Evolutionary conservation across 2,797 vertebrate genomes (phyloP).

Genomic region (Neosilurus hyrtlii): DNA sequence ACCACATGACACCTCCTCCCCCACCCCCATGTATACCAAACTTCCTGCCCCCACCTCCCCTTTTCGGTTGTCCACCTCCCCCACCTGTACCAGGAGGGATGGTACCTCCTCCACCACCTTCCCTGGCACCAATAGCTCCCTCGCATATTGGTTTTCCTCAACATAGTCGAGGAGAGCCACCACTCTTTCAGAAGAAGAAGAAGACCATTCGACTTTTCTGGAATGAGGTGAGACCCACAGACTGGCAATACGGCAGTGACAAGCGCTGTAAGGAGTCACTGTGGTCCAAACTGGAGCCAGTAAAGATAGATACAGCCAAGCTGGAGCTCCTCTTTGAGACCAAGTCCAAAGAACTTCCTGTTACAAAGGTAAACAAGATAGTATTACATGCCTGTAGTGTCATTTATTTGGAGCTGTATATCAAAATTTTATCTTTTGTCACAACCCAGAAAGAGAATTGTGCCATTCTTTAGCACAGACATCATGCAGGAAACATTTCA

Average conservation of each 20-base stretch:
- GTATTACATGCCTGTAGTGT: constrained; percentile 2
- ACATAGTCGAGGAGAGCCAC: constrained; percentile 80
- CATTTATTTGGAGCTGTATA: not conserved
- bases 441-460: not conserved
- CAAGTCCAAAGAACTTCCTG: constrained; percentile 95
- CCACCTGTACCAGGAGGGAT: constrained; percentile 81
- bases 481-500: constrained; percentile 6
- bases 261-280: constrained; percentile 88
- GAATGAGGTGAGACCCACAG: constrained; percentile 92
- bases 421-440: not conserved
- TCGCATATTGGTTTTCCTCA: constrained; percentile 82
- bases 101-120: constrained; percentile 85
- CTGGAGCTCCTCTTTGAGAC: constrained; percentile 98
- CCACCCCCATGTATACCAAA: constrained; percentile 75
- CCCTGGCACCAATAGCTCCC: constrained; percentile 76
- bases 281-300: constrained; percentile 94
- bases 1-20: constrained; percentile 80
- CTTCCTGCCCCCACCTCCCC: constrained; percentile 83
- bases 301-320: constrained; percentile 93
- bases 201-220: constrained; percentile 98
- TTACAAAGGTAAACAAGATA: constrained; percentile 85
- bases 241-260: constrained; percentile 88
- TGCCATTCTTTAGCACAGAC: not conserved
- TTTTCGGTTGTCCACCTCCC: constrained; percentile 83
- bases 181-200: constrained; percentile 93